Evolutionary conservation across 2,797 vertebrate species (phyloP).

Genomic region (Enteromius viviparus): DNA sequence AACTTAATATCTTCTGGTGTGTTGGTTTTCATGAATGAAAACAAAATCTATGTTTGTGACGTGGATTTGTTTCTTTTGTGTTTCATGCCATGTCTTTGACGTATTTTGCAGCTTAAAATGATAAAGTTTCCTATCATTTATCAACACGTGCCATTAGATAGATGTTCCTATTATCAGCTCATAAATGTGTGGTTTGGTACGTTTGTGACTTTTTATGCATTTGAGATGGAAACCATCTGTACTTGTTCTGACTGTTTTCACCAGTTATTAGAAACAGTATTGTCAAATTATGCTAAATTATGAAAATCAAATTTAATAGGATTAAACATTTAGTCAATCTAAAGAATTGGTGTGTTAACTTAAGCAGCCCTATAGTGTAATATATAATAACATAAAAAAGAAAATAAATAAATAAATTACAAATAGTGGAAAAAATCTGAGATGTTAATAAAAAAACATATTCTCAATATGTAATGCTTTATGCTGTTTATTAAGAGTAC

Average conservation of each 20-base stretch:
- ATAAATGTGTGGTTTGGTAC: not conserved
- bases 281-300: not conserved
- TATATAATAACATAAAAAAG: no score
- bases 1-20: conserved; percentile 57
- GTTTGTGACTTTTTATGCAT: not conserved
- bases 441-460: not conserved
- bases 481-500: conserved; percentile 36
- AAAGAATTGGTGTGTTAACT: not conserved
- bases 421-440: not conserved
- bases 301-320: not conserved
- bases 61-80: not conserved
- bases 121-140: conserved; percentile 8
- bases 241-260: not conserved
- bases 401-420: not conserved
- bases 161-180: not conserved
- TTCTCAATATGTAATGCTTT: conserved; percentile 17
- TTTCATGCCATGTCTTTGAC: not conserved
- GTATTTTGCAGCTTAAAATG: not conserved
- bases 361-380: not conserved
- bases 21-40: conserved; percentile 36
- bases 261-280: not conserved
- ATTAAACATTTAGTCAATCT: not conserved
- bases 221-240: not conserved
- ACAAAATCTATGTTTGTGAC: not conserved
- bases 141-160: not conserved